These are phyloP conservation scores for Bergia puertoricense DNA, from an alignment of 92 coral and sea anemone genomes.

Conservation along the genomic window DNA sequence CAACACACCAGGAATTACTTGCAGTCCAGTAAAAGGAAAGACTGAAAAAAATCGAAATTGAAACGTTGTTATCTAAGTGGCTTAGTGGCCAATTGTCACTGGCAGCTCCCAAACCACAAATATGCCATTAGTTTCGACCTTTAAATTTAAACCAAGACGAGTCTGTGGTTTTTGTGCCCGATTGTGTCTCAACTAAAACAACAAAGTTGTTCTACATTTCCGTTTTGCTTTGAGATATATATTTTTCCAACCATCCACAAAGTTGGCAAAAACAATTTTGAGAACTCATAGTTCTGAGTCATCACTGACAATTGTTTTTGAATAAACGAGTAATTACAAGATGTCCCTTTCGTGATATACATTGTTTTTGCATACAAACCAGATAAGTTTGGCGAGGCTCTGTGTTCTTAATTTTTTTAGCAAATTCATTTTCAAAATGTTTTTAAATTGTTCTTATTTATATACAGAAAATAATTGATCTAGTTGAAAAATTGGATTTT, in stretches of 20 bases:
- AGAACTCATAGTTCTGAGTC: not conserved
- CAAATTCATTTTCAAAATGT: too few species aligned
- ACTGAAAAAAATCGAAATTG: too few species aligned
- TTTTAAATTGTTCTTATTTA: too few species aligned
- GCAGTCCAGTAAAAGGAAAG: not conserved
- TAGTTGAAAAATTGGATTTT: too few species aligned
- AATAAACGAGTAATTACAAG: too few species aligned
- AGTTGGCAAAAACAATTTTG: not conserved
- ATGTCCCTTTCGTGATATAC: too few species aligned
- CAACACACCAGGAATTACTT: not conserved
- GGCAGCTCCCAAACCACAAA: not conserved
- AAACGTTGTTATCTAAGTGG: not conserved
- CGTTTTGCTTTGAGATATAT: not conserved
- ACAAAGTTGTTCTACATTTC: not conserved
- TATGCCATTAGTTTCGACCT: not conserved
- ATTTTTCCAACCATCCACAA: not conserved
- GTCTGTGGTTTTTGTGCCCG: not conserved
- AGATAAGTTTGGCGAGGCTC: too few species aligned
- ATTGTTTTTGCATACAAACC: too few species aligned
- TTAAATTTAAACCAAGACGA: not conserved
- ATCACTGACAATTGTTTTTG: not conserved
- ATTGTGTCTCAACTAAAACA: not conserved
- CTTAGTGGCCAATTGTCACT: not conserved
- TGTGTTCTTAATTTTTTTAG: too few species aligned
- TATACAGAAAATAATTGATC: too few species aligned